Evolutionary conservation across 2,888 invertebrate genomes (phyloP).

Genomic region (Dolichopus griseipennis): DNA sequence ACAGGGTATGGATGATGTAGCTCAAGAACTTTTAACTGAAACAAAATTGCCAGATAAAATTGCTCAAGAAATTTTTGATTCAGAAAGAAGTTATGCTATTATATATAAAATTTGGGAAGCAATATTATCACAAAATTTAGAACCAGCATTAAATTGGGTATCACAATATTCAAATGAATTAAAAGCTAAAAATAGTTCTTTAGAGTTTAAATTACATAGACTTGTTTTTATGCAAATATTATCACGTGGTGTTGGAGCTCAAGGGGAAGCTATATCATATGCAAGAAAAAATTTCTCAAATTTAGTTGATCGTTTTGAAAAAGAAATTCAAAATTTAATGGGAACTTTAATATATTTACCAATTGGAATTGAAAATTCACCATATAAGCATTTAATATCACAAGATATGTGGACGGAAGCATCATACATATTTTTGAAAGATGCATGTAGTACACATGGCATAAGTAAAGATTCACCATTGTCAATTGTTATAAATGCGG

Average conservation of each 20-base stretch:
- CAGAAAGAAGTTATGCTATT: slow-evolving; percentile 64
- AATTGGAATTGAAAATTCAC: slow-evolving; percentile 68
- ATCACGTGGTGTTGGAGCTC: slow-evolving; percentile 47
- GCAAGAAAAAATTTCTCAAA: slow-evolving; percentile 76
- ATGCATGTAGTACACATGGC: slow-evolving; percentile 84
- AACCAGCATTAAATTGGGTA: slow-evolving; percentile 83
- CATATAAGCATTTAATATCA: slow-evolving; percentile 66
- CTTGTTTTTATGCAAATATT: slow-evolving; percentile 63
- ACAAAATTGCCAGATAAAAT: slow-evolving; percentile 17
- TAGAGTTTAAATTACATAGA: slow-evolving; percentile 76
- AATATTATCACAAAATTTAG: slow-evolving; percentile 69
- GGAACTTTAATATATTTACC: slow-evolving; percentile 72
- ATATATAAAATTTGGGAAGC: slow-evolving; percentile 82
- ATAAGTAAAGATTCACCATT: slow-evolving; percentile 84
- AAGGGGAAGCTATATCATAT: slow-evolving; percentile 77
- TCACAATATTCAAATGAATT: slow-evolving; percentile 64
- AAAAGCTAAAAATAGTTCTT: slow-evolving; percentile 55
- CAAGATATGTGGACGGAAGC: slow-evolving; percentile 68
- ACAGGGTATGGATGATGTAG: slow-evolving; percentile 89
- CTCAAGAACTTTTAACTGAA: slow-evolving; percentile 59
- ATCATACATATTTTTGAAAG: slow-evolving; percentile 81
- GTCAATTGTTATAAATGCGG: slow-evolving; percentile 85
- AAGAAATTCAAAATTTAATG: slow-evolving; percentile 79
- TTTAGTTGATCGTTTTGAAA: slow-evolving; percentile 67
- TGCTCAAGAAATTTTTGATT: slow-evolving; percentile 39